A percentile compares a stretch with the other conserved stretches of the same genome.
Conservation (phyloP, 2,888 invertebrate species). For the Leptinotarsa juncta region DNA sequence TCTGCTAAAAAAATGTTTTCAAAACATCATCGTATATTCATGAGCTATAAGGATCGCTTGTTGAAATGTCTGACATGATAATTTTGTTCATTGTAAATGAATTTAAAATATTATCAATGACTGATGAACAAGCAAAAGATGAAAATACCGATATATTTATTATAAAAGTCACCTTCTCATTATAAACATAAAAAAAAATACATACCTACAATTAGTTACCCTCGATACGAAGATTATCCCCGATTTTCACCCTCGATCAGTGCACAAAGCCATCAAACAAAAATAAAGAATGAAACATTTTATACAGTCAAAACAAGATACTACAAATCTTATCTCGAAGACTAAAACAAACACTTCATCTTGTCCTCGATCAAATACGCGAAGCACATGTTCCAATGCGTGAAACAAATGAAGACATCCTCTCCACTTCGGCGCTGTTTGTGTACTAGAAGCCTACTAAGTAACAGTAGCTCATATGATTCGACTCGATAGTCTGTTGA, state of each 20-base stretch:
- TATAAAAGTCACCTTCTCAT: no score
- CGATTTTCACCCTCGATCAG: background rate
- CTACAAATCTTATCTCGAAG: conserved; percentile 1
- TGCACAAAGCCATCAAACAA: background rate
- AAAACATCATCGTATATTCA: no score
- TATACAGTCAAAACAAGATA: background rate
- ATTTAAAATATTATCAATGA: no score
- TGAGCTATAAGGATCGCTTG: no score
- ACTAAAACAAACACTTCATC: background rate
- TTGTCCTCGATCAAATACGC: background rate
- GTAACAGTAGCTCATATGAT: background rate
- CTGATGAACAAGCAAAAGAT: no score
- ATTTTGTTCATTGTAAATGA: no score
- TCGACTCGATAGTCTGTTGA: background rate
- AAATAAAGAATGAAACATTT: background rate
- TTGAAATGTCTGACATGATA: no score
- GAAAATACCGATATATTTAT: no score
- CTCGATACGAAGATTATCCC: no score
- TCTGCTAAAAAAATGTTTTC: no score
- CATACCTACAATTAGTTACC: no score
- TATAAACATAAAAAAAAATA: no score
- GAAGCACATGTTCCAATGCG: background rate
- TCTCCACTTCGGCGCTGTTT: background rate
- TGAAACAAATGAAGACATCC: background rate
- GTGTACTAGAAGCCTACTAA: background rate